These are phyloP conservation scores for Halisarca cf. caerulea DNA, from an alignment of 37 sponge, comb jelly and placozoan species.

Conservation along the genomic window DNA sequence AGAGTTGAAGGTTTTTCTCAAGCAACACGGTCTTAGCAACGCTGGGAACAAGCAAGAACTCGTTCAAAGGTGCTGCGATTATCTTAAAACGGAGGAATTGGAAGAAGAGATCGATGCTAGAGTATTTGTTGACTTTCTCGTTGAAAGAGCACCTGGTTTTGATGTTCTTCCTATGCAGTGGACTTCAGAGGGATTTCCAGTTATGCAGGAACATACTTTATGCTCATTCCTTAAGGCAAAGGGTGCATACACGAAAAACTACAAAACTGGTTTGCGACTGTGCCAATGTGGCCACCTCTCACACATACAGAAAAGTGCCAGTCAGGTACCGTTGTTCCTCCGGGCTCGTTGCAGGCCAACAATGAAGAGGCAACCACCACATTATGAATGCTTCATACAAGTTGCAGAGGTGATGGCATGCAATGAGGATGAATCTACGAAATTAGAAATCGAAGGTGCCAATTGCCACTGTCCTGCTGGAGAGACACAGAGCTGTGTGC, in stretches of 20 bases:
- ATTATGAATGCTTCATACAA: constrained; percentile 8
- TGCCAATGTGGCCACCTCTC: constrained; percentile 26
- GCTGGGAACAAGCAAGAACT: constrained; percentile 33
- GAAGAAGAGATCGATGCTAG: constrained; percentile 23
- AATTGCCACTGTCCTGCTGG: constrained; percentile 11
- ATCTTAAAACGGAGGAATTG: constrained; percentile 28
- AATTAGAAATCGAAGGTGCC: too few species aligned
- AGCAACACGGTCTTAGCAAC: not conserved
- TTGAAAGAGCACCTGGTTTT: constrained; percentile 3
- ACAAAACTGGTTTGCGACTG: constrained; percentile 28
- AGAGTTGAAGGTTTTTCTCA: constrained; percentile 16
- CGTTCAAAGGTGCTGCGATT: not conserved
- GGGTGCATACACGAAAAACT: constrained; percentile 42
- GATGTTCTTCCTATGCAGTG: constrained; percentile 14
- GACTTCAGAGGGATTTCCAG: constrained; percentile 22
- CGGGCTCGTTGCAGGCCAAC: constrained; percentile 30
- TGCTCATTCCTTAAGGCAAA: too few species aligned
- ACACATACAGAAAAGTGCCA: not conserved
- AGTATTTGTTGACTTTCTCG: constrained; percentile 3
- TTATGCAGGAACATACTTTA: not conserved
- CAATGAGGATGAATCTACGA: not conserved
- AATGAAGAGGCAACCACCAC: constrained; percentile 30
- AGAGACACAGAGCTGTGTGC: constrained; percentile 40
- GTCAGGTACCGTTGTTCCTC: not conserved
- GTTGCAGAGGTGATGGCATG: not conserved